Conservation (phyloP, 2,797 vertebrate genomes). For the Siniperca obscura region DNA sequence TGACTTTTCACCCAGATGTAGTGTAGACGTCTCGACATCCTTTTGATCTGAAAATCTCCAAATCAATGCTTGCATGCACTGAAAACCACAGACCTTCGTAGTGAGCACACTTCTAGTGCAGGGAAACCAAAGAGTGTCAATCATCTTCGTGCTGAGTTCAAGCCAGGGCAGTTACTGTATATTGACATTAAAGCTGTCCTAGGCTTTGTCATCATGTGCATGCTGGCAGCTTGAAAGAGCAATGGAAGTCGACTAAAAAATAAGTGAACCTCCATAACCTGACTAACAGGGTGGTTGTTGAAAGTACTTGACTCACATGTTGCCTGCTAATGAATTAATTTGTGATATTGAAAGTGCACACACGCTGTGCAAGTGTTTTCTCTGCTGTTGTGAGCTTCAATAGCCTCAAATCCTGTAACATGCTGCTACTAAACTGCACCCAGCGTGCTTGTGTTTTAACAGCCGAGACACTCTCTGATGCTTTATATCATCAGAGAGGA, state of each 20-base stretch:
- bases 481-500: conserved; percentile 31
- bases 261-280: background rate
- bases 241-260: background rate
- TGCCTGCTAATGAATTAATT: conserved; percentile 30
- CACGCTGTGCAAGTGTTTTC: background rate
- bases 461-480: conserved; percentile 19
- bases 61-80: background rate
- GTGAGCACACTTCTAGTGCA: conserved; percentile 20
- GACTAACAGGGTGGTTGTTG: background rate
- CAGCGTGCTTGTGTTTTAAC: conserved; percentile 20
- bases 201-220: background rate
- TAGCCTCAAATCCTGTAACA: conserved; percentile 3
- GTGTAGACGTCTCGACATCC: background rate
- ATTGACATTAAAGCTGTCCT: background rate
- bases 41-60: conserved; percentile 19
- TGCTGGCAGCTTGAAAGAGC: background rate
- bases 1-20: background rate
- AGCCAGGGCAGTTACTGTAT: background rate
- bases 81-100: background rate
- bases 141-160: conserved; percentile 5
- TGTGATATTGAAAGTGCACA: conserved; percentile 9
- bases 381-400: conserved; percentile 12
- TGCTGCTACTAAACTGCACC: conserved; percentile 16
- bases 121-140: background rate
- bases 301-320: conserved; percentile 6